Conservation (phyloP, 2,797 vertebrate genomes). For the Halcyon leucocephala region DNA sequence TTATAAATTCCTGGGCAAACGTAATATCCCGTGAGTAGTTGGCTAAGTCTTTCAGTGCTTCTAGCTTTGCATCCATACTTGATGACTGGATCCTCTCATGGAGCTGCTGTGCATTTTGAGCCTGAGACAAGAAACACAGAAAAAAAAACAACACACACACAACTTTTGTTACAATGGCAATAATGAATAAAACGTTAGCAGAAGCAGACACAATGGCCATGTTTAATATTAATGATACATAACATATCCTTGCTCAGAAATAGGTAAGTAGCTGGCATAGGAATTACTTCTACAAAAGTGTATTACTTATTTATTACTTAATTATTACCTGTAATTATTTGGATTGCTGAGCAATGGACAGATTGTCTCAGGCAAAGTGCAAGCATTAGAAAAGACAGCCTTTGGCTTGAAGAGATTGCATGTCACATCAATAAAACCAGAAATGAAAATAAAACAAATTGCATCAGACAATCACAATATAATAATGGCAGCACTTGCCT, state of each 20-base stretch:
- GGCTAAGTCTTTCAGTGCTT: constrained; percentile 94
- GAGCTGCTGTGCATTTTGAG: constrained; percentile 91
- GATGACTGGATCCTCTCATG: constrained; percentile 95
- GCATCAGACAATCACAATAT: not conserved
- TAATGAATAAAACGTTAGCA: not conserved
- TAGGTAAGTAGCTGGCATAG: not conserved
- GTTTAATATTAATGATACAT: not conserved
- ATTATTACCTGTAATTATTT: not conserved
- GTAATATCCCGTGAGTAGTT: constrained; percentile 93
- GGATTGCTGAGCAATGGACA: not conserved
- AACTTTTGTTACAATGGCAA: not conserved
- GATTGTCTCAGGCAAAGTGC: not conserved
- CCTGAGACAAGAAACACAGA: constrained; percentile 73
- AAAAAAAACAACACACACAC: not conserved
- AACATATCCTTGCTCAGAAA: not conserved
- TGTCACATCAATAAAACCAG: not conserved
- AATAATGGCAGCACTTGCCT: not conserved
- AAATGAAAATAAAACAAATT: not conserved
- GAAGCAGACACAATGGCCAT: not conserved
- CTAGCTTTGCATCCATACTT: constrained; percentile 99
- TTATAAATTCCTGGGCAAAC: constrained; percentile 98
- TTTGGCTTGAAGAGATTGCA: not conserved
- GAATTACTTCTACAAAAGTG: not conserved
- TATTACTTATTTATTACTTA: not conserved
- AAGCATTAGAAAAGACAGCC: not conserved